These are phyloP conservation scores for Diachasma alloeum DNA, from an alignment of 1,140 invertebrate species.

Conservation along the genomic window DNA sequence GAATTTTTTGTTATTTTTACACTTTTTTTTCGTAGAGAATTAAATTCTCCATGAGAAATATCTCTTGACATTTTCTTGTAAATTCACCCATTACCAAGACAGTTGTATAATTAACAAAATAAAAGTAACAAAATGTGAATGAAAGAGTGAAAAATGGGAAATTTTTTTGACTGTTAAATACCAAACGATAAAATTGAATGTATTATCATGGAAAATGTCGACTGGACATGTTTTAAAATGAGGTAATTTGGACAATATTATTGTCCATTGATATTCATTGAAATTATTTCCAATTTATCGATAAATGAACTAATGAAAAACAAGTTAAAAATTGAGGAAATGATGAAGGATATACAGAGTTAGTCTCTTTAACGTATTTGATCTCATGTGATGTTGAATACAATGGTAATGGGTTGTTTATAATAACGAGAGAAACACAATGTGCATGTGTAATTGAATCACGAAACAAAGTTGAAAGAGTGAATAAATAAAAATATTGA, in stretches of 20 bases:
- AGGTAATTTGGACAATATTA: no score
- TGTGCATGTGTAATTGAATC: not conserved
- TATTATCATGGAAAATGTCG: not conserved
- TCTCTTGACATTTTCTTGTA: no score
- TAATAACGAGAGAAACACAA: not conserved
- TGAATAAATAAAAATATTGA: not conserved
- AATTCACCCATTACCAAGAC: no score
- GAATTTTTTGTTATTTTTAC: no score
- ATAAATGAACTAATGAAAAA: no score
- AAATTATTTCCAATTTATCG: no score
- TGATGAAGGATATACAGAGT: not conserved
- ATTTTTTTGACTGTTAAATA: not conserved
- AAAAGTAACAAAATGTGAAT: not conserved
- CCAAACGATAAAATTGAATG: not conserved
- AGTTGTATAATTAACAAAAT: no score
- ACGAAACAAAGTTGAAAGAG: not conserved
- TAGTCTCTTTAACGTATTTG: not conserved
- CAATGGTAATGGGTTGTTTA: not conserved
- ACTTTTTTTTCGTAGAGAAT: no score
- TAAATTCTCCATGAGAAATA: no score
- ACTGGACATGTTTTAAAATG: not conserved
- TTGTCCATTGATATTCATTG: no score
- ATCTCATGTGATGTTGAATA: not conserved
- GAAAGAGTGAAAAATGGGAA: not conserved
- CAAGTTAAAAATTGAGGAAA: no score